A percentile compares a stretch with the other conserved stretches of the same genome.
Conservation (phyloP, 2,888 invertebrate genomes). For the Caenorhabditis uteleia region DNA sequence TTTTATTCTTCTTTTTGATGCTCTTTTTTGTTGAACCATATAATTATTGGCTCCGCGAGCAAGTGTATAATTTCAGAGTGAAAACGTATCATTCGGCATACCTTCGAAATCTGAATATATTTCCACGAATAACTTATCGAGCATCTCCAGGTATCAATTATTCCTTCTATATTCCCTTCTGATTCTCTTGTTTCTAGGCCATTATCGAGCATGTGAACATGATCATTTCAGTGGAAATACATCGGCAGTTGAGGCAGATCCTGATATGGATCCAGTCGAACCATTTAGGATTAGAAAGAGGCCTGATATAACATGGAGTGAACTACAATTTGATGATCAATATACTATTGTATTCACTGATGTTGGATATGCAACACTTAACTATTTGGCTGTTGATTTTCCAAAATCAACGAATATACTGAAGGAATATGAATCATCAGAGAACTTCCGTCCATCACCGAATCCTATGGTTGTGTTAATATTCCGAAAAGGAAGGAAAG, state of each 20-base stretch:
- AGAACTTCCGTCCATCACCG: conserved; percentile 60
- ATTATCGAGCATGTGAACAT: conserved; percentile 68
- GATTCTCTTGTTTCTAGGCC: conserved; percentile 48
- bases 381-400: conserved; percentile 63
- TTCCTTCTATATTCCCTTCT: not conserved
- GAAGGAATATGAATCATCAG: conserved; percentile 57
- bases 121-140: conserved; percentile 60
- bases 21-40: not conserved
- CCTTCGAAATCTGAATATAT: conserved; percentile 58
- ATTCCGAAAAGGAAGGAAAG: conserved; percentile 50
- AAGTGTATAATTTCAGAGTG: conserved; percentile 53
- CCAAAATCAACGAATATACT: conserved; percentile 59
- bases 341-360: conserved; percentile 59
- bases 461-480: conserved; percentile 64
- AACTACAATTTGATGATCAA: conserved; percentile 45
- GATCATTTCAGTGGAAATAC: conserved; percentile 48
- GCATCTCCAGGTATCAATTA: conserved; percentile 46
- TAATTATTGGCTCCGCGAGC: not conserved
- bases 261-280: conserved; percentile 58
- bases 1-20: not conserved
- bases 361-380: conserved; percentile 64
- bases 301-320: conserved; percentile 55
- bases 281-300: conserved; percentile 58
- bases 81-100: conserved; percentile 66
- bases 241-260: conserved; percentile 51